Conservation (phyloP, 2,888 invertebrate species). For the Nephrocerus scutellatus region DNA sequence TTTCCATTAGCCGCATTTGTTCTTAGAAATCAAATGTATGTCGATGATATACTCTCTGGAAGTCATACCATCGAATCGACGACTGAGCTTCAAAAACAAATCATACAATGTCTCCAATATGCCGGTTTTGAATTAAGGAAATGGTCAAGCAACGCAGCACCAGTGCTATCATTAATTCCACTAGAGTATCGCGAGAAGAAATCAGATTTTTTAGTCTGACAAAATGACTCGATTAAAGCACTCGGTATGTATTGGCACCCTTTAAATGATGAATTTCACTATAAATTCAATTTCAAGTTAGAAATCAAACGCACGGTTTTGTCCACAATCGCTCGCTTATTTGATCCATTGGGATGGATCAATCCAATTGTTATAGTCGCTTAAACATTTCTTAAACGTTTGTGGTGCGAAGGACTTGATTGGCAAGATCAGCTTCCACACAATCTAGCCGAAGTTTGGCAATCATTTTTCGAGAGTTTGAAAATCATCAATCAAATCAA, state of each 20-base stretch:
- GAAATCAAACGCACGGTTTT: too few species aligned
- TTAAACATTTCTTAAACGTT: too few species aligned
- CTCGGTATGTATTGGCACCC: neutral
- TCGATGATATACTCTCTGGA: constrained; percentile 10
- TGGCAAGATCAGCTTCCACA: too few species aligned
- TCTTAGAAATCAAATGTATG: constrained; percentile 10
- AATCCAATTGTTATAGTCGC: too few species aligned
- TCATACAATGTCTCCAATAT: neutral
- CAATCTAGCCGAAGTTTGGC: too few species aligned
- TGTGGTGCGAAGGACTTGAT: too few species aligned
- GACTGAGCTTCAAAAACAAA: neutral
- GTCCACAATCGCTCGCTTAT: too few species aligned
- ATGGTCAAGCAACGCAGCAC: neutral
- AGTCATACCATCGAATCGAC: neutral
- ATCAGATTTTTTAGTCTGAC: neutral
- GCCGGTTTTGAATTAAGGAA: neutral
- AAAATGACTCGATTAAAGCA: neutral
- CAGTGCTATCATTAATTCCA: neutral
- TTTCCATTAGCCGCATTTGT: constrained; percentile 5
- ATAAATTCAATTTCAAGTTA: neutral
- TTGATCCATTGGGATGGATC: too few species aligned
- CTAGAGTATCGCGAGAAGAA: neutral
- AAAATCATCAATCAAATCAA: neutral
- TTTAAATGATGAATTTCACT: neutral
- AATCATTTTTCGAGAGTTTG: neutral